Conservation (phyloP, 2,113 vertebrate genomes). For the Mormyrus lacerda region DNA sequence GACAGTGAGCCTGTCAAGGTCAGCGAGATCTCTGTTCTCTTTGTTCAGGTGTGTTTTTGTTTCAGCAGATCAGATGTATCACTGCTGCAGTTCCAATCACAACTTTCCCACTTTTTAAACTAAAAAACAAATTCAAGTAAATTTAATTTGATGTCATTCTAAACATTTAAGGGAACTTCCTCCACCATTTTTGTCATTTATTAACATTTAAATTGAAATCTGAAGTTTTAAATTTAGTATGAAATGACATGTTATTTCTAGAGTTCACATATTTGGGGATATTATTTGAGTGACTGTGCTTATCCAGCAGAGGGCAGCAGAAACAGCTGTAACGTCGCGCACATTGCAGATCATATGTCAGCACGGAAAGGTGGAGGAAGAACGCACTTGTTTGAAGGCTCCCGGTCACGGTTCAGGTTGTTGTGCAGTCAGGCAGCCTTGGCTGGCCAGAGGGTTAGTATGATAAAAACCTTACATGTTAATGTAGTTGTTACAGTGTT, state of each 20-base stretch:
- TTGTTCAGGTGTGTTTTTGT: background rate
- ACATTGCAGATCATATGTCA: background rate
- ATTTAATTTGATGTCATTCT: background rate
- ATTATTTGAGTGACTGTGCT: background rate
- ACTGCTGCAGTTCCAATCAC: background rate
- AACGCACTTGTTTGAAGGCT: background rate
- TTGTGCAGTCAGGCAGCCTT: background rate
- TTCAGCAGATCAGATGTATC: background rate
- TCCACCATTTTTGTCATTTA: background rate
- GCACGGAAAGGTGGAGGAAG: background rate
- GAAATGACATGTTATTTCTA: background rate
- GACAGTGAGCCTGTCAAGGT: background rate
- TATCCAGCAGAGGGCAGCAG: slow-evolving; percentile 2
- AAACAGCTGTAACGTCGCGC: background rate
- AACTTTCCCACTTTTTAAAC: background rate
- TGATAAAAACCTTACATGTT: background rate
- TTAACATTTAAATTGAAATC: background rate
- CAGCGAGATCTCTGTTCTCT: background rate
- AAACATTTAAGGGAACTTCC: background rate
- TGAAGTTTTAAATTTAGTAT: background rate
- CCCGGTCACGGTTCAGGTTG: background rate
- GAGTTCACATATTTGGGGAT: background rate
- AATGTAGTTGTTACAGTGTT: background rate
- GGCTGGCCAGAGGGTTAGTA: background rate
- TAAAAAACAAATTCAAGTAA: background rate